A percentile compares a stretch with the other conserved stretches of the same genome.
Evolutionary conservation across 2,797 vertebrate genomes (phyloP).

Genomic region (Poeciliopsis paucimaculata): DNA sequence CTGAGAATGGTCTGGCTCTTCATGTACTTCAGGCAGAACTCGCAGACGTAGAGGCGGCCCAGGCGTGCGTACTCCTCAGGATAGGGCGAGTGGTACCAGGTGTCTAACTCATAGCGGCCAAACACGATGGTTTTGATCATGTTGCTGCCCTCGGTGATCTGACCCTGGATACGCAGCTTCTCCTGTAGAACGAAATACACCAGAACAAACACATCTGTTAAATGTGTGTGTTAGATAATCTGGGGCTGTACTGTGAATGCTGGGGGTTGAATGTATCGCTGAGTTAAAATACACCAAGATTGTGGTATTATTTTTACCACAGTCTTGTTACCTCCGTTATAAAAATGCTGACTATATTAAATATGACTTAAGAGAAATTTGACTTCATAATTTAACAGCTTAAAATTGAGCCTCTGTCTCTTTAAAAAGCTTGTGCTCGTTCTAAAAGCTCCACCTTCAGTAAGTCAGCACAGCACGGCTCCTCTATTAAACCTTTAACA

Average conservation of each 20-base stretch:
- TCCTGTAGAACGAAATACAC: slow-evolving; percentile 81
- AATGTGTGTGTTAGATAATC: neutral
- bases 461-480: too few species aligned
- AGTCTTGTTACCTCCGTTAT: too few species aligned
- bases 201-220: neutral
- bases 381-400: too few species aligned
- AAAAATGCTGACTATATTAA: too few species aligned
- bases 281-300: neutral
- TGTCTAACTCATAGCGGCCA: slow-evolving; percentile 95
- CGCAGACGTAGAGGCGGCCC: slow-evolving; percentile 95
- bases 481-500: too few species aligned
- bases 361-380: too few species aligned
- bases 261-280: neutral
- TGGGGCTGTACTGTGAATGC: neutral
- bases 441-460: too few species aligned
- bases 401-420: too few species aligned
- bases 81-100: slow-evolving; percentile 98
- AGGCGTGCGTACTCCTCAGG: slow-evolving; percentile 96
- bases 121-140: slow-evolving; percentile 98
- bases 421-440: too few species aligned
- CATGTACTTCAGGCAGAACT: slow-evolving; percentile 99
- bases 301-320: too few species aligned
- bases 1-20: slow-evolving; percentile 98
- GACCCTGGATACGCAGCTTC: slow-evolving; percentile 94
- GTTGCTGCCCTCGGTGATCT: slow-evolving; percentile 94